Base-by-base conservation (phyloP, 64 coral and sea anemone genomes). In the Platygyra sinensis region DNA sequence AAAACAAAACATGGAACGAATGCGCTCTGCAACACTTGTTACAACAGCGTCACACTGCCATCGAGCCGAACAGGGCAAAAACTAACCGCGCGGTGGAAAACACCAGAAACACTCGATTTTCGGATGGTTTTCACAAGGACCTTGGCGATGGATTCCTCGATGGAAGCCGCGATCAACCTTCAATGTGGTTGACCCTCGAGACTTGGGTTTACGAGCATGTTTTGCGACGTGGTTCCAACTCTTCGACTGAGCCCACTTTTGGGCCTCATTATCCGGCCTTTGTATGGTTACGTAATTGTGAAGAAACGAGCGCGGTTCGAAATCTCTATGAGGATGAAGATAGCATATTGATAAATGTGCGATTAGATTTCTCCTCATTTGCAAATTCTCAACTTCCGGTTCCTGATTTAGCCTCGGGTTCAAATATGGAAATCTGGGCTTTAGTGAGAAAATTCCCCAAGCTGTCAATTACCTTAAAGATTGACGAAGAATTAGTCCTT, bases 1-100 rank as follows among this genome's bases (percentile, higher is more conserved):
- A 96, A 59, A 94, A 98, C 65, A 98, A 76, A 79, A 94, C 83
- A 87, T 88, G 54, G 77, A 59, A 32, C 16, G 39, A 85, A 64
- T 19, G 24, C 22, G 63, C 15, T 62, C 22, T 51, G 10, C 63
- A 72, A n/a, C 42, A 62, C 5, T 71, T 72, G 16, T 6, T 38
- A 25, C 60, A 27, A 20, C 63, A 38, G 46, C 39, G 33, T 17
- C 36, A n/a, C 60, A 20, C 17, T 8, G 32, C 36, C n/a, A 50
- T 39, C 63, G 62, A 51, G 22, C 33, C 18, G 13, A 50, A 33
- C 36, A 51, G 10, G 2, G 19, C 81, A 27, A 72, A 39, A 2
- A 80, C 30, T 19, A 36, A 32, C 30, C 1, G 22, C 1, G 20
- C 54, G 30, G 79, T 73, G 61, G 90, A 82, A 54, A 29, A 64